These are phyloP conservation scores for Physocephala rufipes DNA, from an alignment of 2,888 invertebrate species.

Conservation along the genomic window DNA sequence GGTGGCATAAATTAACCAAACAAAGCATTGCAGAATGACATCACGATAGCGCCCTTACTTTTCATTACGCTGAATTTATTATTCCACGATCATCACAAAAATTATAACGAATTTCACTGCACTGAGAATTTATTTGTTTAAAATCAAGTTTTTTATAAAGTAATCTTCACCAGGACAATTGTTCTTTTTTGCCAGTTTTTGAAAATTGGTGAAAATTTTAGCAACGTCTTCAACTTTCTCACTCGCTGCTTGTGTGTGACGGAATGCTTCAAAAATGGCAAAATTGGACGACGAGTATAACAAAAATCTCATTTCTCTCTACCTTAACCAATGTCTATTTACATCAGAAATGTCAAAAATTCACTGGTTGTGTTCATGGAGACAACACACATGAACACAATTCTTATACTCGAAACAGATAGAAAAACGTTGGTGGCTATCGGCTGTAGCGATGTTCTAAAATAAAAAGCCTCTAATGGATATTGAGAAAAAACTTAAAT, in stretches of 20 bases:
- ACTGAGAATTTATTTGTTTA: slow-evolving; percentile 29
- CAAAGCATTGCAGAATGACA: slow-evolving; percentile 44
- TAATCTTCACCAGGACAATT: slow-evolving; percentile 18
- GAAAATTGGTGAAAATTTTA: slow-evolving; percentile 23
- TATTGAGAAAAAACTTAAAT: too few relatives aligned
- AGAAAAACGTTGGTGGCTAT: too few relatives aligned
- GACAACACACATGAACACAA: too few relatives aligned
- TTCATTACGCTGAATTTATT: slow-evolving; percentile 28
- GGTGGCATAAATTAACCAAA: slow-evolving; percentile 36
- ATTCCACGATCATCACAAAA: slow-evolving; percentile 32
- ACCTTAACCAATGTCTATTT: slow-evolving; percentile 45
- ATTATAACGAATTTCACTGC: background rate
- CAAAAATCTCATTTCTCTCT: slow-evolving; percentile 51
- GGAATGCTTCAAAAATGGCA: slow-evolving; percentile 47
- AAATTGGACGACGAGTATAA: slow-evolving; percentile 41
- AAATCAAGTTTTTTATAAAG: slow-evolving; percentile 17
- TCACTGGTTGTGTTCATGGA: too few relatives aligned
- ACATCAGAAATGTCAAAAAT: slow-evolving; percentile 45
- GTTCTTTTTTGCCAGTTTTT: slow-evolving; percentile 27
- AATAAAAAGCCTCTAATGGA: too few relatives aligned
- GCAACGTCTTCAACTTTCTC: slow-evolving; percentile 42
- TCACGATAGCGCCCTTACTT: slow-evolving; percentile 39
- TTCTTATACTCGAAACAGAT: too few relatives aligned
- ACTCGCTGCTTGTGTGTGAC: slow-evolving; percentile 50
- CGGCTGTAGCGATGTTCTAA: too few relatives aligned